phyloP scores from a whole-genome alignment of 2,888 invertebrate species.

The Neelides folsomi region DNA sequence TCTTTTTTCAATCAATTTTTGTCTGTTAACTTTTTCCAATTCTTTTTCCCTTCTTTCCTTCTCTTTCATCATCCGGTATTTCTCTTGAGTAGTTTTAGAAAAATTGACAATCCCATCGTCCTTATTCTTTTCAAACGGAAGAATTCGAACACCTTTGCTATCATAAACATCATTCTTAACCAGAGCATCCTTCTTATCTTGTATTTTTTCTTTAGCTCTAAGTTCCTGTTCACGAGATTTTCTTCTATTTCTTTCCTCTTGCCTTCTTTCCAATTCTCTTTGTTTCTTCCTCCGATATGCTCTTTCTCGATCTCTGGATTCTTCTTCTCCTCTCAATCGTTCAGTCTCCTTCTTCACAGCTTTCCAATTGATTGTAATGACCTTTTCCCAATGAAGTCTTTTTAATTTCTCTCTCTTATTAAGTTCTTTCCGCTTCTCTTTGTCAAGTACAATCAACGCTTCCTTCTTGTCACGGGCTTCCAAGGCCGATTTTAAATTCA shows the following conservation, averaged over 20 bases:
- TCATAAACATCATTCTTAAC: constrained; percentile 4
- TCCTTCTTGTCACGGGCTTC: not conserved
- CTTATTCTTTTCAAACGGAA: constrained; percentile 12
- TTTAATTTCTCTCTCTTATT: not conserved
- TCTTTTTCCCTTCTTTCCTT: constrained; percentile 5
- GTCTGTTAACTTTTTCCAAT: constrained; percentile 5
- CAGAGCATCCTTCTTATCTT: not conserved
- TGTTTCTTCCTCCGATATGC: not conserved
- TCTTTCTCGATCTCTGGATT: not conserved
- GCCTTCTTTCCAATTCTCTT: not conserved
- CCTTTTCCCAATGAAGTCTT: not conserved
- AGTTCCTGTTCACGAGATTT: not conserved
- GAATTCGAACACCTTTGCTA: constrained; percentile 6
- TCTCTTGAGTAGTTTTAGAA: constrained; percentile 3
- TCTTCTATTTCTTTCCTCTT: not conserved
- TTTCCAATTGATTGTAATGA: not conserved
- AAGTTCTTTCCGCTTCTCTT: not conserved
- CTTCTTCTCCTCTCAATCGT: not conserved
- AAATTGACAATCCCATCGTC: not conserved
- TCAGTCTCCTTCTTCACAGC: not conserved
- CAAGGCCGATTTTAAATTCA: too few species aligned
- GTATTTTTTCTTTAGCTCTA: not conserved
- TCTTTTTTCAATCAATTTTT: not conserved
- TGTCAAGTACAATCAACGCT: not conserved
- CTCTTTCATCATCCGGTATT: constrained; percentile 1